Base-by-base conservation (phyloP, 2,797 vertebrate species). In the Danio tinwini region DNA sequence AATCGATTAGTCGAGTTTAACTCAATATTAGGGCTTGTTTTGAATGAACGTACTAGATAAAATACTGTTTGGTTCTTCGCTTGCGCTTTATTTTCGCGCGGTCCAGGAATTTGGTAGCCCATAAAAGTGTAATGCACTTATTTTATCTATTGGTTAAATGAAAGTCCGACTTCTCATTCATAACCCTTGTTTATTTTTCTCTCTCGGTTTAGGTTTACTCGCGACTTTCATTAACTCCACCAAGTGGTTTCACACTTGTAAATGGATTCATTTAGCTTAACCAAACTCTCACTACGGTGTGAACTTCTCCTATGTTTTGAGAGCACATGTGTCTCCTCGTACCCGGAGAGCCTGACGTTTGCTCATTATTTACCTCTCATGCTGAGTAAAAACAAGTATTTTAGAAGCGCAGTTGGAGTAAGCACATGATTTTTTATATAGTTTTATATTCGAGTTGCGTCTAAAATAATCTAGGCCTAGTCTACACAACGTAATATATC, bases 221-320 rank as follows among this genome's bases (percentile, higher is more conserved):
- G 21, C 21, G 11, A 59, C 55, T 59, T 76, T 71, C 59, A 67
- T 86, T 84, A 61, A 79, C 68, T n/a, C 12, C 29, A 53, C 70
- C 81, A 81, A 81, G 67, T 69, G 56, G 68, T 70, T 81, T 84
- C 67, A 80, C 83, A 83, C 85, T 80, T 84, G 81, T 74, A 83
- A 87, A 85, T 58, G 52, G 82, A 63, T 83, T 82, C 82, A 78
- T 84, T 87, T 83, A 81, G 53, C 79, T 83, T 80, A 85, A 82
- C 29, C 71, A 69, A 74, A 74, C 74, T 81, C 84, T 78, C 81
- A 84, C 62, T 39, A 47, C 19, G 72, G 83, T 86, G 85, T 55
- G 81, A 82, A 80, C 80, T 80, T 79, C 82, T 67, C 44, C 7
- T 16, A 17, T 70, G 70, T 67, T 78, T 74, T 70, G 50, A 50